Conservation (phyloP, 2,797 vertebrate species). For the Amblyopsis hoosieri region DNA sequence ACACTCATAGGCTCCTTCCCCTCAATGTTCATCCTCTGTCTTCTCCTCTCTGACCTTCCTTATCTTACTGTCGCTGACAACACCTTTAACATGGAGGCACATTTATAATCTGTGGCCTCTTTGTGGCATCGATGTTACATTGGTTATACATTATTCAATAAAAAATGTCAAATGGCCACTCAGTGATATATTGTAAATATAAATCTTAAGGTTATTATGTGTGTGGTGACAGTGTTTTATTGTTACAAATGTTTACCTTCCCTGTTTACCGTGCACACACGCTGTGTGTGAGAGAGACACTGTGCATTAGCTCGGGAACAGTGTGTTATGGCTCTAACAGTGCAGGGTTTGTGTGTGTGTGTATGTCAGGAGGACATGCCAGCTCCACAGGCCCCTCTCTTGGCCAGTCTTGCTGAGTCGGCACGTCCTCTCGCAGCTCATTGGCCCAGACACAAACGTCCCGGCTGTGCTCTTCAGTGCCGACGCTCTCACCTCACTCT, state of each 20-base stretch:
- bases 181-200: not conserved
- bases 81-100: no score
- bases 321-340: conserved; percentile 1
- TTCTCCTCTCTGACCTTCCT: conserved; percentile 74
- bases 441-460: conserved; percentile 69
- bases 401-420: conserved; percentile 76
- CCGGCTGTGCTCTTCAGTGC: conserved; percentile 67
- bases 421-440: conserved; percentile 69
- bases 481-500: conserved; percentile 57
- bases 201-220: not conserved
- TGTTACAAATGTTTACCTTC: conserved; percentile 45
- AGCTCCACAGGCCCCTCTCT: conserved; percentile 70
- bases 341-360: conserved; percentile 6
- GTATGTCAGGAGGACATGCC: conserved; percentile 58
- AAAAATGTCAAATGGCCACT: not conserved
- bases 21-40: conserved; percentile 42
- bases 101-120: not conserved
- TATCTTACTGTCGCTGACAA: no score
- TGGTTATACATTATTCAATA: not conserved
- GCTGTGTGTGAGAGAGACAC: conserved; percentile 9
- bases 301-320: not conserved
- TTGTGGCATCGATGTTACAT: not conserved
- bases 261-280: conserved; percentile 36
- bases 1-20: conserved; percentile 41
- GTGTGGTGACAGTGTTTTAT: not conserved